These are phyloP conservation scores for Agelaius tricolor DNA, from an alignment of 2,113 vertebrate species.

Conservation along the genomic window DNA sequence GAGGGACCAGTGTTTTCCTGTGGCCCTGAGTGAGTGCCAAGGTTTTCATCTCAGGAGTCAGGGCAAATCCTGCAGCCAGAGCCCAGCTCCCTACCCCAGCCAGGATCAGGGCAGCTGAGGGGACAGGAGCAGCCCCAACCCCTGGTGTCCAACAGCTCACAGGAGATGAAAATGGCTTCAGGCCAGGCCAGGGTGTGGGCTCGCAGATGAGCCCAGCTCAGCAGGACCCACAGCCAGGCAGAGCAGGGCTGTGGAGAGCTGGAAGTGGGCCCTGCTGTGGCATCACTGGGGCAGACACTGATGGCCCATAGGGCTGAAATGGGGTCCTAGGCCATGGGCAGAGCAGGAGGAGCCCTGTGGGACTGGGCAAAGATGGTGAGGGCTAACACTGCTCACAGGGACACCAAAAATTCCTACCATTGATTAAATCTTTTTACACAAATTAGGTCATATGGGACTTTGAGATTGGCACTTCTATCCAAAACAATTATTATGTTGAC, in stretches of 20 bases:
- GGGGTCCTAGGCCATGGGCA: background rate
- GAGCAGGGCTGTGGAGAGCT: background rate
- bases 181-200: fast-evolving
- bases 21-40: background rate
- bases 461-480: background rate
- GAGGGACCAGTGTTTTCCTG: fast-evolving
- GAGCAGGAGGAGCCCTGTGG: fast-evolving
- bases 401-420: background rate
- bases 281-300: background rate
- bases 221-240: too few relatives aligned
- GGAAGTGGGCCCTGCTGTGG: background rate
- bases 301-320: background rate
- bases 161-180: background rate
- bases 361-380: background rate
- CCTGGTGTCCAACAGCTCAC: fast-evolving
- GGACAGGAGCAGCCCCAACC: fast-evolving
- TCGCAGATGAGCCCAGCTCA: fast-evolving
- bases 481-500: background rate
- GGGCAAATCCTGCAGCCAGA: background rate
- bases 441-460: background rate
- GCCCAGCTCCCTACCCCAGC: background rate
- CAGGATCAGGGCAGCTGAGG: fast-evolving
- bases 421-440: background rate
- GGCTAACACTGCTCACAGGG: background rate
- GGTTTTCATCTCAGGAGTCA: fast-evolving